Percentiles rank a stretch among this genome's conserved stretches.
Conservation (phyloP, 2,113 vertebrate genomes). For the pig (Sus scrofa) region DNA sequence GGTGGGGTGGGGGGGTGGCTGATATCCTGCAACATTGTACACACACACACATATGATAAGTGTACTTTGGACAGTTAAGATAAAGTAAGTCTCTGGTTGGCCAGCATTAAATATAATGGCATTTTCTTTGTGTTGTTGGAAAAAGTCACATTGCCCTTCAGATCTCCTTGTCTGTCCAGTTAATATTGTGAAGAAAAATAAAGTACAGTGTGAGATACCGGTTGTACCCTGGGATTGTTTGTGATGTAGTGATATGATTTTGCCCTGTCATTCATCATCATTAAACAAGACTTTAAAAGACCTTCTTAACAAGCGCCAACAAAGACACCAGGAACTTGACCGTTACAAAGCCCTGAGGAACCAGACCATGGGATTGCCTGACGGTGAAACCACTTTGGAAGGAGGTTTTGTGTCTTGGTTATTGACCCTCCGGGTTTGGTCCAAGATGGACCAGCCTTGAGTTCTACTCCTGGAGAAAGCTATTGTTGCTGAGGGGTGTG, state of each 20-base stretch:
- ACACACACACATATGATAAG: slow-evolving; percentile 81
- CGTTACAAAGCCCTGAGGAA: not conserved
- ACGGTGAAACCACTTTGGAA: not conserved
- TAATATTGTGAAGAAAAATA: slow-evolving; percentile 87
- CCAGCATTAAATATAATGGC: slow-evolving; percentile 83
- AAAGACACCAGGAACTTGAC: not conserved
- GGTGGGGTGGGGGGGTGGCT: slow-evolving; percentile 1
- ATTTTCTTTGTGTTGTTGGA: slow-evolving; percentile 83
- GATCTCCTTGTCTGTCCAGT: slow-evolving; percentile 82
- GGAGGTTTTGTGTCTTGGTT: not conserved
- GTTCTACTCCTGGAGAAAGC: not conserved
- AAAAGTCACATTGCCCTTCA: slow-evolving; percentile 84
- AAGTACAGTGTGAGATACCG: slow-evolving; percentile 84
- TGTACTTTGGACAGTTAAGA: slow-evolving; percentile 81
- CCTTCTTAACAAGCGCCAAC: not conserved
- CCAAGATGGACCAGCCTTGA: not conserved
- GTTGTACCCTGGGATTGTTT: slow-evolving; percentile 76
- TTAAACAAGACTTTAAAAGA: slow-evolving; percentile 21
- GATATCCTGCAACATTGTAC: slow-evolving; percentile 83
- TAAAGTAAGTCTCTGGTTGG: slow-evolving; percentile 83
- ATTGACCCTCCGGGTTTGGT: not conserved
- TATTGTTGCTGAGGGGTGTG: not conserved
- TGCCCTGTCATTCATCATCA: not conserved
- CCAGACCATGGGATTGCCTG: not conserved
- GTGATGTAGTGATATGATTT: not conserved